These are phyloP conservation scores for Sitophilus oryzae DNA, from an alignment of 1,140 invertebrate genomes.

Conservation along the genomic window DNA sequence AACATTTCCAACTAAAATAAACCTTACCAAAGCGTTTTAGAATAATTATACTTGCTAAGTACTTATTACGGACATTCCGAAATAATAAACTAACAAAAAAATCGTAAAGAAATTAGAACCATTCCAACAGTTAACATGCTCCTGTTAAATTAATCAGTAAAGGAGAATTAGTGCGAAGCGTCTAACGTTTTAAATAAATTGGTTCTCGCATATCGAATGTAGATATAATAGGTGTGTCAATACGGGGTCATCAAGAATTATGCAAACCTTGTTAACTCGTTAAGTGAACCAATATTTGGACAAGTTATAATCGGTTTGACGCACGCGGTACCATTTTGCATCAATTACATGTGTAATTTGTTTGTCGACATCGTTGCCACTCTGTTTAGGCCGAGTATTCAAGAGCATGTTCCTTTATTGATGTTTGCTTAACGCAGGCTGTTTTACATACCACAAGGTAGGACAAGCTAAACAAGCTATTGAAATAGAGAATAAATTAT, in stretches of 20 bases:
- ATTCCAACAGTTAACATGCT: not conserved
- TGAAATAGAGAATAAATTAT: too few relatives aligned
- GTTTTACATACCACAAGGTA: too few relatives aligned
- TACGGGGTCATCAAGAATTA: slow-evolving; percentile 17
- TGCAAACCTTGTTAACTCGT: slow-evolving; percentile 15
- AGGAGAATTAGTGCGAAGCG: slow-evolving; percentile 3
- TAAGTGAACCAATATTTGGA: slow-evolving; percentile 18
- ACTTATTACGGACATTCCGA: too few relatives aligned
- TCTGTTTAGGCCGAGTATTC: too few relatives aligned
- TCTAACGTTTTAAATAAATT: slow-evolving; percentile 9
- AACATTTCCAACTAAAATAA: too few relatives aligned
- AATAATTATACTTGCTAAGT: too few relatives aligned
- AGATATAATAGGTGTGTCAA: slow-evolving; percentile 8
- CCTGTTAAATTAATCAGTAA: not conserved
- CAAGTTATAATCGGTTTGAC: slow-evolving; percentile 7
- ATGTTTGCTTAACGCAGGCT: too few relatives aligned
- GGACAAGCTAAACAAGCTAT: too few relatives aligned
- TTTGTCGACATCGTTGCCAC: too few relatives aligned
- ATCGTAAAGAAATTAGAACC: not conserved
- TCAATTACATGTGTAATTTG: slow-evolving; percentile 4
- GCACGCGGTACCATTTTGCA: slow-evolving; percentile 1
- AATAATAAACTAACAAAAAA: too few relatives aligned
- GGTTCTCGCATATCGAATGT: slow-evolving; percentile 2
- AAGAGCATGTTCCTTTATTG: too few relatives aligned
- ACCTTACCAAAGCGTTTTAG: too few relatives aligned